phyloP scores from a whole-genome alignment of 2,797 vertebrate species.

The Falco peregrinus region DNA sequence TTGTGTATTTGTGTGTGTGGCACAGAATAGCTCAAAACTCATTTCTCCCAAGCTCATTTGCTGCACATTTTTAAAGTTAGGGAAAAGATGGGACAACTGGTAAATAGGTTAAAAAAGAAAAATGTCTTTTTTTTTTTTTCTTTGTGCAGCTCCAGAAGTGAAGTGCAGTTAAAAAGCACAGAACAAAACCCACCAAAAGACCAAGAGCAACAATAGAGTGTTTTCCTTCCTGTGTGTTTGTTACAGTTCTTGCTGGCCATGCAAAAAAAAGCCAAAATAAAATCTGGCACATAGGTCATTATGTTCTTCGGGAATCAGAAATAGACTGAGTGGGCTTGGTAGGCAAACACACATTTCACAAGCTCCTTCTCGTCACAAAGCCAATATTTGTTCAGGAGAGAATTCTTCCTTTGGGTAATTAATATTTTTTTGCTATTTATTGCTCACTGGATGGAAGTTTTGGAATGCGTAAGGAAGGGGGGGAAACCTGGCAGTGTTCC shows the following conservation, averaged over 20 bases:
- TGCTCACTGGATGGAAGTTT: conserved; percentile 63
- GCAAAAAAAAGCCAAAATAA: conserved; percentile 10
- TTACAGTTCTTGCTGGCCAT: conserved; percentile 39
- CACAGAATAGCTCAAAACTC: not conserved
- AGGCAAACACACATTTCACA: conserved; percentile 68
- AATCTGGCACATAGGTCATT: conserved; percentile 57
- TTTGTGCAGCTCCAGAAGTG: not conserved
- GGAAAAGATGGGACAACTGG: not conserved
- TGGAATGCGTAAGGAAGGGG: conserved; percentile 19
- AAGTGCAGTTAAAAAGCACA: conserved; percentile 1
- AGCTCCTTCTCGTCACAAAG: conserved; percentile 58
- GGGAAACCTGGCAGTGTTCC: conserved; percentile 49
- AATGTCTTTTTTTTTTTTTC: not conserved
- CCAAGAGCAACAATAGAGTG: conserved; percentile 37
- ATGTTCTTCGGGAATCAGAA: conserved; percentile 62
- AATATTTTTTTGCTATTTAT: conserved; percentile 69
- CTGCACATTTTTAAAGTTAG: not conserved
- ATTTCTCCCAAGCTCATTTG: not conserved
- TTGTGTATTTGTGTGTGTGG: not conserved
- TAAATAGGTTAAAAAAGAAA: not conserved
- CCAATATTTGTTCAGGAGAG: conserved; percentile 68
- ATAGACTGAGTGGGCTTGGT: conserved; percentile 63
- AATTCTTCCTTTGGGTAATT: conserved; percentile 70
- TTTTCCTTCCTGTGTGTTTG: conserved; percentile 63
- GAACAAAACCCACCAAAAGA: conserved; percentile 36